A percentile compares a stretch with the other conserved stretches of the same genome.
Conservation (phyloP, 2,113 vertebrate genomes). For the Carlito syrichta region DNA sequence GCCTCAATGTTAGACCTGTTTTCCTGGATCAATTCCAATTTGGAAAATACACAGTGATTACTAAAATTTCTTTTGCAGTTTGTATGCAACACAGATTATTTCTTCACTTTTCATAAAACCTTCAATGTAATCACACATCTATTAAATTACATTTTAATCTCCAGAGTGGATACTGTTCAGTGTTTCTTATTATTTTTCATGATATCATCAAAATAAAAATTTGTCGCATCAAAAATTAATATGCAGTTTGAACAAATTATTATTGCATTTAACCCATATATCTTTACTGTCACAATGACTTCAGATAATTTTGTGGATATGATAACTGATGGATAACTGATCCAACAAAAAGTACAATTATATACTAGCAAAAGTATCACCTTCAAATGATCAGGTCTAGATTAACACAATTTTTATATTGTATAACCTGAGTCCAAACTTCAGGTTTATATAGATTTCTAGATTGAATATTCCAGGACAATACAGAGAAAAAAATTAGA, state of each 20-base stretch:
- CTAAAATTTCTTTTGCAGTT: slow-evolving; percentile 19
- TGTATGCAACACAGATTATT: background rate
- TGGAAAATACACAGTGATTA: slow-evolving; percentile 1
- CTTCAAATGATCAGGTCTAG: slow-evolving; percentile 18
- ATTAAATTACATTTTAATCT: slow-evolving; percentile 47
- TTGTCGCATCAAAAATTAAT: slow-evolving; percentile 43
- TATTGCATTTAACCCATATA: slow-evolving; percentile 29
- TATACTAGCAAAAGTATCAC: background rate
- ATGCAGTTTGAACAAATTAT: background rate
- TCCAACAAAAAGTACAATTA: too few species aligned
- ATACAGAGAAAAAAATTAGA: background rate
- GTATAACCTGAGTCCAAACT: background rate
- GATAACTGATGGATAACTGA: slow-evolving; percentile 16
- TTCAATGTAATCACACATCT: background rate
- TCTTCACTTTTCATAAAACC: slow-evolving; percentile 13
- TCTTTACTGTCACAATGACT: slow-evolving; percentile 35
- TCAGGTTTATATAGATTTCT: background rate
- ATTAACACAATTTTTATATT: background rate
- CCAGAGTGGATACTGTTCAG: background rate
- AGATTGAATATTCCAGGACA: background rate
- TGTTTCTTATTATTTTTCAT: slow-evolving; percentile 27
- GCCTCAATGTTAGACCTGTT: background rate
- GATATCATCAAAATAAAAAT: slow-evolving; percentile 11
- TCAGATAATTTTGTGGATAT: slow-evolving; percentile 13
- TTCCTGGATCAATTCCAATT: slow-evolving; percentile 36